Evolutionary conservation across 2,888 invertebrate genomes (phyloP).

Genomic region (Apamea sordens): DNA sequence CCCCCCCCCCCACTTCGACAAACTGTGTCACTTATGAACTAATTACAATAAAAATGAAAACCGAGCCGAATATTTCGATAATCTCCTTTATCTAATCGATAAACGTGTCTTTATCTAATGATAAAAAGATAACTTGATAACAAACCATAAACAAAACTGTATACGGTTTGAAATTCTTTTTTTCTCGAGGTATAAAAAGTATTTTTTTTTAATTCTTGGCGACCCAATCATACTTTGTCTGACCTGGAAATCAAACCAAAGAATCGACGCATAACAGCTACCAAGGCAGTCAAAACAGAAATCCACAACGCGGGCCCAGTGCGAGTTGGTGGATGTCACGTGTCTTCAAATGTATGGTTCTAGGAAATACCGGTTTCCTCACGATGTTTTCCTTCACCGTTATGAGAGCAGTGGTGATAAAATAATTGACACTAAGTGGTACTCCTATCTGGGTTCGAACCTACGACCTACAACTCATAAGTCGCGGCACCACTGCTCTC

Average conservation of each 20-base stretch:
- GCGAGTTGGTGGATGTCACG: neutral
- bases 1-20: neutral
- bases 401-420: no score
- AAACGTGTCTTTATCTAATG: neutral
- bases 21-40: slow-evolving; percentile 1
- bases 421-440: no score
- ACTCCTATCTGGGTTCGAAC: no score
- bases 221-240: neutral
- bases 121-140: slow-evolving; percentile 9
- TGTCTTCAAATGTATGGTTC: no score
- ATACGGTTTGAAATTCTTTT: slow-evolving; percentile 11
- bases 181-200: neutral
- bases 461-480: no score
- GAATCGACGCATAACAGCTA: neutral
- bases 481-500: neutral
- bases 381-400: no score
- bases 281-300: neutral
- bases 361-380: no score
- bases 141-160: slow-evolving; percentile 1
- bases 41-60: slow-evolving; percentile 1
- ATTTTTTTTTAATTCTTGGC: neutral
- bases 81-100: slow-evolving; percentile 26
- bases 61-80: slow-evolving; percentile 1
- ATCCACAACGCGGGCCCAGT: no score
- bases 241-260: neutral